phyloP scores from a whole-genome alignment of 2,797 vertebrate species.

The Alfaro cultratus region DNA sequence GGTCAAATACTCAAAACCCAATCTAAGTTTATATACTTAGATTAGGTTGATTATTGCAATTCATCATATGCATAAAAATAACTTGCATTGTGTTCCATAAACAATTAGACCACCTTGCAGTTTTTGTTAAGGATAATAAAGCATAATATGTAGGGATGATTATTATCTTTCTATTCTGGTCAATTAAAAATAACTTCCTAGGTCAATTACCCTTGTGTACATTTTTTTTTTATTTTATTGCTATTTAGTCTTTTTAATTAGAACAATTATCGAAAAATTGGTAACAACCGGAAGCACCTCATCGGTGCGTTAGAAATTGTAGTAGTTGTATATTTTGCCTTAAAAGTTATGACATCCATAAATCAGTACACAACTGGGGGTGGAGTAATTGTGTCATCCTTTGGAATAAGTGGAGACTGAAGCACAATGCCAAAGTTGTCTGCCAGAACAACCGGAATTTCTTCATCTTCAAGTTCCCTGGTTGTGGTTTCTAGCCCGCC shows the following conservation, averaged over 20 bases:
- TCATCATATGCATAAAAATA: not conserved
- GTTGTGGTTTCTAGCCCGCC: constrained; percentile 45
- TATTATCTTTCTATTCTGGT: not conserved
- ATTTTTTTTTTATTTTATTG: not conserved
- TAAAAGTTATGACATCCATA: not conserved
- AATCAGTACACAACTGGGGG: constrained; percentile 53
- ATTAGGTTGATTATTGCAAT: not conserved
- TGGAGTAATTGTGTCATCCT: constrained; percentile 72
- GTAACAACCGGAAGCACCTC: no score
- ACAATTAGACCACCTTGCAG: not conserved
- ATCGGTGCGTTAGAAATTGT: no score
- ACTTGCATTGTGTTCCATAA: not conserved
- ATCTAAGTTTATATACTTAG: not conserved
- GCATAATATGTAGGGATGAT: not conserved
- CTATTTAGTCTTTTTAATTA: not conserved
- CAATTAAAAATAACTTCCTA: not conserved
- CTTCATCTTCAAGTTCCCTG: constrained; percentile 69
- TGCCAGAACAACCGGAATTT: constrained; percentile 75
- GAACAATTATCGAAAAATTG: no score
- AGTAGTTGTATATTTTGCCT: not conserved
- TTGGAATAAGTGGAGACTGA: constrained; percentile 64
- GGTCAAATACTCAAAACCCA: not conserved
- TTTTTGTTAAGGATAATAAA: not conserved
- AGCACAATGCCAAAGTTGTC: constrained; percentile 77
- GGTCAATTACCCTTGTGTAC: not conserved